A percentile compares a stretch with the other conserved stretches of the same genome.
Evolutionary conservation across 2,797 vertebrate species (phyloP).

Genomic region (Schizopygopsis pylzovi): DNA sequence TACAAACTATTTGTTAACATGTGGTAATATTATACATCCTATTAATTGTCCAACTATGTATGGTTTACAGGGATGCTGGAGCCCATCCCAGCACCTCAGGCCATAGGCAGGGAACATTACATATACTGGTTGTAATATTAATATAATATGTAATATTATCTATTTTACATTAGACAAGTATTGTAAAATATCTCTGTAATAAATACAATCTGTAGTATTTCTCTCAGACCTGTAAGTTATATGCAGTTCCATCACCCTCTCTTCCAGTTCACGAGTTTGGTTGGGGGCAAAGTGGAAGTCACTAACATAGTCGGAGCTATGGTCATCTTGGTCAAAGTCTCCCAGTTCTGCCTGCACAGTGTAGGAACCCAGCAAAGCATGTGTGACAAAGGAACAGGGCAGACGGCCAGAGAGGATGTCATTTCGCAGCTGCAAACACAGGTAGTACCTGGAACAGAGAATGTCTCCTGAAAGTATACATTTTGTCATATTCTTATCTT

Average conservation of each 20-base stretch:
- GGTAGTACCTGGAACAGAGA: constrained; percentile 82
- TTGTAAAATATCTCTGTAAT: neutral
- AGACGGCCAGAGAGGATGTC: constrained; percentile 88
- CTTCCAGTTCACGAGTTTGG: constrained; percentile 89
- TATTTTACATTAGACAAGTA: neutral
- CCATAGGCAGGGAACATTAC: neutral
- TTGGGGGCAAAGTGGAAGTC: constrained; percentile 89
- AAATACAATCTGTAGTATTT: neutral
- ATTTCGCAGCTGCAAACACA: constrained; percentile 88
- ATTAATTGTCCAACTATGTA: neutral
- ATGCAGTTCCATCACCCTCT: constrained; percentile 89
- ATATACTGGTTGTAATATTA: neutral
- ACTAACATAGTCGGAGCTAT: constrained; percentile 81
- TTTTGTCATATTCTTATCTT: neutral
- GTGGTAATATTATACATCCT: neutral
- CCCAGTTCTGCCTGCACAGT: constrained; percentile 88
- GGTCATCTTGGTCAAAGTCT: constrained; percentile 84
- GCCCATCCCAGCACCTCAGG: neutral
- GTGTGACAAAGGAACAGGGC: constrained; percentile 90
- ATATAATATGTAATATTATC: neutral
- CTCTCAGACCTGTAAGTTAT: constrained; percentile 83
- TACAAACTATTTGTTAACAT: neutral
- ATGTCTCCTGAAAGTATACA: constrained; percentile 30
- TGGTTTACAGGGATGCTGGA: neutral
- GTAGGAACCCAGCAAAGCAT: constrained; percentile 88